These are phyloP conservation scores for Archocentrus centrarchus DNA, from an alignment of 2,113 vertebrate genomes.

Conservation along the genomic window DNA sequence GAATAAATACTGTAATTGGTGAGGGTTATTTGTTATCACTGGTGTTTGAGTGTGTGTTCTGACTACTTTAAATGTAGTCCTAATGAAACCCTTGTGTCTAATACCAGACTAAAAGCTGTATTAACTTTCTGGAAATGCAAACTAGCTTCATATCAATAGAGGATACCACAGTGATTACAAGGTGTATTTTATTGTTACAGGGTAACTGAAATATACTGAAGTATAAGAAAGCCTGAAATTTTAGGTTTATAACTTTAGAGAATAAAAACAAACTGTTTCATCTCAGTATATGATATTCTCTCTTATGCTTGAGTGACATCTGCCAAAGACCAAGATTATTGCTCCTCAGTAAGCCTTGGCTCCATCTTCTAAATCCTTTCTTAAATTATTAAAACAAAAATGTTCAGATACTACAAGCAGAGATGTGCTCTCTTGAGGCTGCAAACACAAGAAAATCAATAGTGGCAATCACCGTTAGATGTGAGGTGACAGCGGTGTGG, in stretches of 20 bases:
- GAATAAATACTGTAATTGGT: not conserved
- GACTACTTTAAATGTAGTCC: too few relatives aligned
- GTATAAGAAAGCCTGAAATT: not conserved
- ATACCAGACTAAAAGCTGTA: not conserved
- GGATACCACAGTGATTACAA: not conserved
- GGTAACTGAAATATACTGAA: not conserved
- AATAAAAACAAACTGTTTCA: not conserved
- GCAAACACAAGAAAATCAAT: slow-evolving; percentile 49
- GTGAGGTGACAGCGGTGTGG: slow-evolving; percentile 22
- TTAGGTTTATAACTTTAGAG: not conserved
- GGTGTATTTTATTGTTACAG: not conserved
- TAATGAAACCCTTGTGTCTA: too few relatives aligned
- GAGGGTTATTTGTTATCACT: not conserved
- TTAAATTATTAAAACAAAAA: slow-evolving; percentile 58
- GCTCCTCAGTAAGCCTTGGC: not conserved
- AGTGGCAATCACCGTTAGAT: slow-evolving; percentile 43
- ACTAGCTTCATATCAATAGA: not conserved
- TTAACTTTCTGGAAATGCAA: not conserved
- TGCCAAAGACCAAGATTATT: slow-evolving; percentile 5
- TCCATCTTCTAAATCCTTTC: slow-evolving; percentile 20
- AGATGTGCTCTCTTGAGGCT: slow-evolving; percentile 4
- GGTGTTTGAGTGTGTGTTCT: not conserved
- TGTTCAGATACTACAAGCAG: slow-evolving; percentile 16
- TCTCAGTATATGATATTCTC: not conserved
- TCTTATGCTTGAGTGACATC: slow-evolving; percentile 14